Evolutionary conservation across 2,113 vertebrate species (phyloP).

Genomic region (Rhinopithecus roxellana): DNA sequence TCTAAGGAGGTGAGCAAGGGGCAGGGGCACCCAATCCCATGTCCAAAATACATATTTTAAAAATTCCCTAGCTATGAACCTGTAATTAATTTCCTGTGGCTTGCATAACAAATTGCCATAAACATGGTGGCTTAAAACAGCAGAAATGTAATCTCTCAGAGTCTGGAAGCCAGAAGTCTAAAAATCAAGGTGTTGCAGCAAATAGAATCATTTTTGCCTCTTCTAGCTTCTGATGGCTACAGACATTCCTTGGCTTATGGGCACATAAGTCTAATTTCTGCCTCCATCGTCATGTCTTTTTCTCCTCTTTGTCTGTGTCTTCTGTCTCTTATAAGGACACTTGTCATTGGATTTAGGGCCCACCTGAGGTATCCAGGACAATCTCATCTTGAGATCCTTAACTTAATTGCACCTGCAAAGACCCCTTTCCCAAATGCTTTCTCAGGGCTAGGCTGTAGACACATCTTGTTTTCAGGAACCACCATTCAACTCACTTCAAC

Average conservation of each 20-base stretch:
- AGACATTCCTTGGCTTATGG: not conserved
- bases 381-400: not conserved
- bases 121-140: not conserved
- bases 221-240: not conserved
- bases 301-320: not conserved
- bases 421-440: not conserved
- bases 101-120: not conserved
- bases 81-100: not conserved
- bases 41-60: not conserved
- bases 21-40: accelerated
- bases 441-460: not conserved
- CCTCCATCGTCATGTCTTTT: not conserved
- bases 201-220: no score
- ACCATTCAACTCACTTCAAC: not conserved
- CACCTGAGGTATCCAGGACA: not conserved
- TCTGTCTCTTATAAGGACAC: not conserved
- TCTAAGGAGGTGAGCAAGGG: not conserved
- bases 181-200: not conserved
- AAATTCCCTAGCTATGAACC: not conserved
- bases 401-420: not conserved
- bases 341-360: not conserved
- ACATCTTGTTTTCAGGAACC: no score
- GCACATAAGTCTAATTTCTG: accelerated
- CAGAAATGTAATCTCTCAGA: not conserved
- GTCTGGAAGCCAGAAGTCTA: not conserved